Evolutionary conservation across 2,113 vertebrate species (phyloP).

Genomic region (Nipponia nippon): DNA sequence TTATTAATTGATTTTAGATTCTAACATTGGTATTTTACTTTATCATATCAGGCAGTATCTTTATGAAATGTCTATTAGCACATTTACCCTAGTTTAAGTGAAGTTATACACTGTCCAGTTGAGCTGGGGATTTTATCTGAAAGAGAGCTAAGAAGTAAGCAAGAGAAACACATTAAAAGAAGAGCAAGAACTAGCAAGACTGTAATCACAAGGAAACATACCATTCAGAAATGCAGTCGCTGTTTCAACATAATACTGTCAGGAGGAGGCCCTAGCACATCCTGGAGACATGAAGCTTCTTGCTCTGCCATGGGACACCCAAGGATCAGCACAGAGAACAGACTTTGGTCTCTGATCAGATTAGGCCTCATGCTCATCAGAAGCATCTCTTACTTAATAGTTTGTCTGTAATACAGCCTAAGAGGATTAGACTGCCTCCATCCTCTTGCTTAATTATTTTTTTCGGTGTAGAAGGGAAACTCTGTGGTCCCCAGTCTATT

Average conservation of each 20-base stretch:
- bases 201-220: neutral
- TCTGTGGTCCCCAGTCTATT: neutral
- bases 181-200: neutral
- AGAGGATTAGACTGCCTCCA: neutral
- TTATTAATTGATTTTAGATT: neutral
- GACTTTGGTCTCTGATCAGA: neutral
- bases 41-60: neutral
- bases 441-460: neutral
- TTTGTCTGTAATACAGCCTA: constrained; percentile 1
- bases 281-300: neutral
- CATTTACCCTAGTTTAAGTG: neutral
- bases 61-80: neutral
- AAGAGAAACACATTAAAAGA: neutral
- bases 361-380: neutral
- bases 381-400: neutral
- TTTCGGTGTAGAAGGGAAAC: neutral
- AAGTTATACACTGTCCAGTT: neutral
- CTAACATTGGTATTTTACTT: neutral
- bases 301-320: neutral
- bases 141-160: neutral
- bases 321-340: neutral
- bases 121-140: neutral
- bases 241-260: neutral
- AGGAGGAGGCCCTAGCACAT: neutral
- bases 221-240: neutral